Conservation (phyloP, 2,113 vertebrate species). For the Ondatra zibethicus region DNA sequence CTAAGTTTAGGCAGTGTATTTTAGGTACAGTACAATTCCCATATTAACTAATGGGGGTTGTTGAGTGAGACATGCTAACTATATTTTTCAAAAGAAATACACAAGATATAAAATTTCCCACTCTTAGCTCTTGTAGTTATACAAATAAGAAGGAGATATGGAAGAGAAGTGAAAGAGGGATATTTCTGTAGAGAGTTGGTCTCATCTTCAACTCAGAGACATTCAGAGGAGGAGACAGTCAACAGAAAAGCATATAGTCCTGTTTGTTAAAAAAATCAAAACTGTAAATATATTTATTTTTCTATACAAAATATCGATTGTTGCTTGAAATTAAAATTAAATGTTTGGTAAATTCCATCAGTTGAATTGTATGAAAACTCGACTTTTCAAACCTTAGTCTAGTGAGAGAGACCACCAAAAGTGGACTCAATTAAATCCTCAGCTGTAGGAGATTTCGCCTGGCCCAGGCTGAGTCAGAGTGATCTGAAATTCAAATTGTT, state of each 20-base stretch:
- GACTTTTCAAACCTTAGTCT: background rate
- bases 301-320: background rate
- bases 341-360: background rate
- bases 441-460: background rate
- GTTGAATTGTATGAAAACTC: background rate
- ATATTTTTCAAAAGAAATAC: background rate
- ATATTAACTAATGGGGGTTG: background rate
- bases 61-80: background rate
- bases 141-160: background rate
- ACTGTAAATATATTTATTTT: background rate
- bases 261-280: background rate
- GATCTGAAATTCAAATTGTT: background rate
- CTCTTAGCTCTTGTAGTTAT: background rate
- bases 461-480: background rate
- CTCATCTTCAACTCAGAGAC: background rate
- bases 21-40: background rate
- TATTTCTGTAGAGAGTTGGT: background rate
- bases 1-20: background rate
- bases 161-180: background rate
- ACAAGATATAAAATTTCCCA: background rate
- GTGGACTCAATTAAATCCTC: background rate
- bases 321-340: background rate
- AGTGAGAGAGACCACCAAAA: background rate
- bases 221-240: background rate
- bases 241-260: background rate